Evolutionary conservation across 2,797 vertebrate species (phyloP), one percentile per base, ranked within the genome.

Genomic region (Zalophus californianus): DNA sequence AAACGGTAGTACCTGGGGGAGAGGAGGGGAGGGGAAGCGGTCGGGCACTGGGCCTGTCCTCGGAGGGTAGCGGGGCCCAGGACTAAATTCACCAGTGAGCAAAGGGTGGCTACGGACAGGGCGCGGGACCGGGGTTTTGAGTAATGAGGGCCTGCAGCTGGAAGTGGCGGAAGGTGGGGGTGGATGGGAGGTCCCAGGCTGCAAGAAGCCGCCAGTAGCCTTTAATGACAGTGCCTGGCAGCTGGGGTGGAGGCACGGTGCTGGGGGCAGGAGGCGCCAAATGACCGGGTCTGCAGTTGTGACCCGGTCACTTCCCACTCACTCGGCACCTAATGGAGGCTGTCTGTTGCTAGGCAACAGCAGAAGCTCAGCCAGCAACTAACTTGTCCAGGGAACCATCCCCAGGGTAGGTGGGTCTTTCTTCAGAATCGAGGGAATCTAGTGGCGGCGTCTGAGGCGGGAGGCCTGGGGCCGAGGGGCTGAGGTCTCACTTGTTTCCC

Each of bases 1-100:
- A 99, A 99, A 23, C 99, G 99, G 97, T 99, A 99, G 93, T 99
- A 99, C 92, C 99, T 99, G 97, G 88, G 13, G 64, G 41, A 77
- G 27, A 32, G 64, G 75, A 18, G 9, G 27, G 48, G 35, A 44
- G 75, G 18, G 44, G 77, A 64, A 62, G 64, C 16, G 14, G 70
- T 38, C 48, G 29, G 84, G 64, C 62, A 21, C 54, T 15, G 21
- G 54, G 64, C 16, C 38, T 32, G 27, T 58, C 62, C 52, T 82
- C 32, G 1, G 60, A 86, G 78, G 66, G 44, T 7, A 72, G 48
- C 70, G 70, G 95, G 89, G 94, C 73, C 44, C 41, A 27, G 23
- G 66, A 44, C 29, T 38, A n/a, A 91, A 16, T 44, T 58, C 25
- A 29, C 73, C 38, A 32, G 89, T 35, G 50, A 78, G 86, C 83